Evolutionary conservation across 2,797 vertebrate species (phyloP).

Genomic region (Gymnopithys bicolor): DNA sequence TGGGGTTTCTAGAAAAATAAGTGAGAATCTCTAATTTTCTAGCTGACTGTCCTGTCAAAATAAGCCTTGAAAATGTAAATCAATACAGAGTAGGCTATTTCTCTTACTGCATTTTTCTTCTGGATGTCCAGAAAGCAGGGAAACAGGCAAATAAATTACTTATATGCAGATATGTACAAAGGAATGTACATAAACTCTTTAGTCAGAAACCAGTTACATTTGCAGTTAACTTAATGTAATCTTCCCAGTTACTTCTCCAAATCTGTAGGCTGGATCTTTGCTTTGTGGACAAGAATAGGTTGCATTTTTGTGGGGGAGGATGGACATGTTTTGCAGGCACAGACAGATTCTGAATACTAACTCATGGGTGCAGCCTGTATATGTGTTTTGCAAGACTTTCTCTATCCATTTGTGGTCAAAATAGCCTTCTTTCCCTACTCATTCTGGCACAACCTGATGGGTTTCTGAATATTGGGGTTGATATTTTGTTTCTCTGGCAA

Average conservation of each 20-base stretch:
- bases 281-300: conserved; percentile 41
- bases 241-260: background rate
- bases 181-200: background rate
- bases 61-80: background rate
- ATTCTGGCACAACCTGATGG: background rate
- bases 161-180: background rate
- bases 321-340: conserved; percentile 41
- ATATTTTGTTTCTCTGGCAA: background rate
- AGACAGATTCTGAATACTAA: conserved; percentile 31
- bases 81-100: background rate
- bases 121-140: background rate
- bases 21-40: background rate
- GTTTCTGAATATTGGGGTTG: background rate
- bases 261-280: background rate
- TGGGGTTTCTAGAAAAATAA: background rate
- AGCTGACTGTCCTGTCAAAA: background rate
- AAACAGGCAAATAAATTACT: background rate
- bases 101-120: conserved; percentile 4
- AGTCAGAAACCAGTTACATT: background rate
- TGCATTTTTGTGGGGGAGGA: conserved; percentile 55
- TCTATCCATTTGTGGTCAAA: background rate
- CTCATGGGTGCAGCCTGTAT: background rate
- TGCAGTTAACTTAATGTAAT: background rate
- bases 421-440: background rate
- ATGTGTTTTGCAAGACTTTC: background rate